phyloP scores from a whole-genome alignment of 37 sponge, comb jelly and placozoan species.

The Tethya wilhelma region DNA sequence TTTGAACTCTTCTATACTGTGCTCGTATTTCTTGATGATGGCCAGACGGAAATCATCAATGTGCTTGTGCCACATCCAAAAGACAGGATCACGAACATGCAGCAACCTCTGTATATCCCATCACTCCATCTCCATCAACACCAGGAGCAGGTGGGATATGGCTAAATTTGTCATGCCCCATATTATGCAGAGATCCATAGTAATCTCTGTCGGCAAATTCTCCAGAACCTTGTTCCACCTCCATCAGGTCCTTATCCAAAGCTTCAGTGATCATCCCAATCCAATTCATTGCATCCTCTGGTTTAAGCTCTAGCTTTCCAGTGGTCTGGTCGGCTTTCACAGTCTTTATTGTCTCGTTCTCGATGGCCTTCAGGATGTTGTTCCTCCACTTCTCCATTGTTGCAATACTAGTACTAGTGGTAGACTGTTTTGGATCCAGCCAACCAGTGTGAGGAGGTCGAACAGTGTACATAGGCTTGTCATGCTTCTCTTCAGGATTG shows the following conservation, averaged over 20 bases:
- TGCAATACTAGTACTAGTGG: not conserved
- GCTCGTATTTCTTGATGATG: conserved; percentile 3
- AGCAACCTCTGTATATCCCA: not conserved
- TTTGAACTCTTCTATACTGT: conserved; percentile 6
- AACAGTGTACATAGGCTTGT: not conserved
- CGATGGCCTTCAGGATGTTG: conserved; percentile 15
- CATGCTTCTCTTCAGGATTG: no score
- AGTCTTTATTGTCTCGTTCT: not conserved
- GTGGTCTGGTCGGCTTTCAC: not conserved
- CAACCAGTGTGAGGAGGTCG: conserved; percentile 28
- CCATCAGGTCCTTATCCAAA: not conserved
- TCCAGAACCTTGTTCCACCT: not conserved
- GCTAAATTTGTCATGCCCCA: conserved; percentile 10
- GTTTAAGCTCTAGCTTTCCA: no score
- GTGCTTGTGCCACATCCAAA: conserved; percentile 18
- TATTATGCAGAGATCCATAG: conserved; percentile 6
- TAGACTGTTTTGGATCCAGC: no score
- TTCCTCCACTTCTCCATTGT: conserved; percentile 6
- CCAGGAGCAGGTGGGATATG: not conserved
- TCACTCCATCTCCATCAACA: not conserved
- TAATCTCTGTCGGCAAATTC: not conserved
- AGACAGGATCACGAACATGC: conserved; percentile 11
- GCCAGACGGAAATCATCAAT: conserved; percentile 5
- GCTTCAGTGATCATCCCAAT: conserved; percentile 11
- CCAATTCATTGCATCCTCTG: not conserved